Conservation (phyloP, 2,113 vertebrate species). For the Sorex araneus region DNA sequence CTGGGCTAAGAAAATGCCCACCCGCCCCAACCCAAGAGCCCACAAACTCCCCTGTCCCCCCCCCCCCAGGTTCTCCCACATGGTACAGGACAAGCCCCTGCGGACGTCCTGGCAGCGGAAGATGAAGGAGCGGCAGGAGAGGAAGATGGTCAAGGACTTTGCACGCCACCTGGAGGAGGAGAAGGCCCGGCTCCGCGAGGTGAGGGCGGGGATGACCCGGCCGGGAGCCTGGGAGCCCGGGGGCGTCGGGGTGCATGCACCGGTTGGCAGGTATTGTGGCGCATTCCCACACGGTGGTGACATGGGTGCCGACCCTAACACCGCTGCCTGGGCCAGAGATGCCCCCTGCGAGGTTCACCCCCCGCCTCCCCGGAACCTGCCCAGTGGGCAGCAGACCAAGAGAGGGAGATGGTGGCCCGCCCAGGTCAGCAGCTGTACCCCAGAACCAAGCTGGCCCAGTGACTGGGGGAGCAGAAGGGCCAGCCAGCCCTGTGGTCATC, state of each 20-base stretch:
- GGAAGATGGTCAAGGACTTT: constrained; percentile 89
- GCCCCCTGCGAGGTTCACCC: neutral
- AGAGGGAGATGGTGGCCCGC: fast-evolving
- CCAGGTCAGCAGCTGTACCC: too few species aligned
- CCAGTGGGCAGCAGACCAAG: neutral
- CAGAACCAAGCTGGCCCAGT: neutral
- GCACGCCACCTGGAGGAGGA: constrained; percentile 92
- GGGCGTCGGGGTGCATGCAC: too few species aligned
- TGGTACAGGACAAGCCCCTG: constrained; percentile 93
- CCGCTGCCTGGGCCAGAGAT: neutral
- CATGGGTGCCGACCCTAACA: too few species aligned
- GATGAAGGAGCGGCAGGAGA: constrained; percentile 93
- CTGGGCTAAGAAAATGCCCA: neutral
- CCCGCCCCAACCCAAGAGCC: neutral
- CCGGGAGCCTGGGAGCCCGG: too few species aligned
- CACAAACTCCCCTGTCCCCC: neutral
- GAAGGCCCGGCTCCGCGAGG: constrained; percentile 91
- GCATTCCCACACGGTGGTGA: too few species aligned
- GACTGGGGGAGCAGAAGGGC: too few species aligned
- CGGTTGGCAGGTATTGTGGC: too few species aligned
- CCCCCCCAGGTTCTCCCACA: constrained; percentile 92
- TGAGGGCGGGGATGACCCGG: constrained; percentile 61
- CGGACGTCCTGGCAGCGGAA: constrained; percentile 94
- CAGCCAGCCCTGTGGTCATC: too few species aligned
- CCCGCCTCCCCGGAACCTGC: neutral